Percentiles rank a stretch among this genome's conserved stretches.
These are phyloP conservation scores for Melanotaenia pygmaea DNA, from an alignment of 2,797 vertebrate genomes.

Conservation along the genomic window DNA sequence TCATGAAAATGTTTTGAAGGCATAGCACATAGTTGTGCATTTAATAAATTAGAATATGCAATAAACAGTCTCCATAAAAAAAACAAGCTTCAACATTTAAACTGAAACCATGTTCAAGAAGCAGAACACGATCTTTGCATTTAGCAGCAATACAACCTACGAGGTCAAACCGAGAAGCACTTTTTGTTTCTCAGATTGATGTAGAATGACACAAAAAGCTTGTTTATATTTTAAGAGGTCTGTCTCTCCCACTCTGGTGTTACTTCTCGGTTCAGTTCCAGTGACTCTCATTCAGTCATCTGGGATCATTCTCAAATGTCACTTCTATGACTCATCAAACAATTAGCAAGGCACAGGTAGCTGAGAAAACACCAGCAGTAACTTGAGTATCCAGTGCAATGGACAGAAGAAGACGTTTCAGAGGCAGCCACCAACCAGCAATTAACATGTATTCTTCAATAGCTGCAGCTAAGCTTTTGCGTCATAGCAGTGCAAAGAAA, in stretches of 20 bases:
- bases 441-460: slow-evolving; percentile 63
- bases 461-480: slow-evolving; percentile 30
- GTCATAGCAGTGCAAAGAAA: not conserved
- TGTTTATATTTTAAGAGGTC: slow-evolving; percentile 38
- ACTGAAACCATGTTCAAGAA: not conserved
- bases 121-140: slow-evolving; percentile 22
- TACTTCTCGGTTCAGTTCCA: slow-evolving; percentile 29
- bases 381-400: slow-evolving; percentile 47
- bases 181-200: slow-evolving; percentile 15
- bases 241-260: slow-evolving; percentile 17
- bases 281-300: slow-evolving; percentile 43
- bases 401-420: slow-evolving; percentile 18
- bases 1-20: not conserved
- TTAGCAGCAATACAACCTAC: slow-evolving; percentile 7
- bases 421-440: slow-evolving; percentile 19
- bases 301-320: slow-evolving; percentile 52
- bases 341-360: slow-evolving; percentile 44
- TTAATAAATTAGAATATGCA: not conserved
- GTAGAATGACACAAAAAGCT: slow-evolving; percentile 5
- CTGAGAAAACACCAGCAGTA: slow-evolving; percentile 54
- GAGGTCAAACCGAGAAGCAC: slow-evolving; percentile 12
- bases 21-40: not conserved
- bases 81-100: not conserved
- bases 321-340: slow-evolving; percentile 52
- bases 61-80: not conserved